Base-by-base conservation (phyloP, 2,888 invertebrate species). In the Seira ritae region DNA sequence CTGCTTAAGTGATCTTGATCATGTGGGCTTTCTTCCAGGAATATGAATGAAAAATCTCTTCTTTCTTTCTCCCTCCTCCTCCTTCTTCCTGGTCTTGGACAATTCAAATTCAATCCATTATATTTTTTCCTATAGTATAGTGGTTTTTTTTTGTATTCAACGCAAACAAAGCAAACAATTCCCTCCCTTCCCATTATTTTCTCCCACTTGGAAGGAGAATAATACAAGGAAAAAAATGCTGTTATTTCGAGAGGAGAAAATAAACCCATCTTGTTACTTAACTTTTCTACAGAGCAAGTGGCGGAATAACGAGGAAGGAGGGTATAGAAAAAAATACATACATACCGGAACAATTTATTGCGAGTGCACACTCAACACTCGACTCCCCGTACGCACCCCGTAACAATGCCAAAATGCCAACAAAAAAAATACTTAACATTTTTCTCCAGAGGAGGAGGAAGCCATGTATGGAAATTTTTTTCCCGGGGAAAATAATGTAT, bases 341-440 rank as follows among this genome's bases (percentile, higher is more conserved):
- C n/a, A 69, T 50, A 78, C 78, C 78, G 78, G 78, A 78, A 78
- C 78, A 81, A 80, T 80, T 80, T 80, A 74, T 80, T 80, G 79
- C 66, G 79, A 78, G 24, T 66, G 70, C 62, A 70, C 69, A 60
- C 67, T 67, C 31, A n/a, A n/a, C n/a, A n/a, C n/a, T n/a, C n/a
- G n/a, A n/a, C 55, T 68, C 62, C 77, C 69, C n/a, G n/a, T 42
- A 42, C 55, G 79, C 55, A 79, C 66, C 19, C 78, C 62, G 62
- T 67, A 76, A 76, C 76, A 76, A 76, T 76, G 37, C 68, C 50
- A 46, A 37, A 60, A 42, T 42, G 42, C 42, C 42, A 42, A 42
- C 42, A 12, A 6, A 6, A 55, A 42, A 19, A 15, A 19, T 22
- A 68, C 17, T 31, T 8, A 31, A 31, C 31, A 31, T 31, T 31